Percentiles rank a stretch among this genome's conserved stretches.
Evolutionary conservation across 92 coral and sea anemone genomes (phyloP).

Genomic region (Porites rus): DNA sequence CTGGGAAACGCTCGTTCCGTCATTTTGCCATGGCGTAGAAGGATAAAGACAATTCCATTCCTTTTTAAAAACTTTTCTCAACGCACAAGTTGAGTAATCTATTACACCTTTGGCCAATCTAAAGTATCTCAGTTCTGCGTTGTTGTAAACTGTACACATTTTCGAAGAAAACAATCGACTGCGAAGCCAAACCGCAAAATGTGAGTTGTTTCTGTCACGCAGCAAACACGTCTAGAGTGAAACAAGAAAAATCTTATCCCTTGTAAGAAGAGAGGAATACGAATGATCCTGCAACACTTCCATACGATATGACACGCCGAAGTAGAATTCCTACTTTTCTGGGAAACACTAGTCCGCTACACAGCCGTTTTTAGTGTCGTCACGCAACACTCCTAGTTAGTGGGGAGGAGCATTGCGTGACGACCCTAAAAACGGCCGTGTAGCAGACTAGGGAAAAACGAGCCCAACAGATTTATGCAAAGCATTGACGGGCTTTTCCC

Average conservation of each 20-base stretch:
- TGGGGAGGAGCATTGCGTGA: too few species aligned
- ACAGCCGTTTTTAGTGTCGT: too few species aligned
- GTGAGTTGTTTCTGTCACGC: not conserved
- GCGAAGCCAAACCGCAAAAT: not conserved
- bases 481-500: too few species aligned
- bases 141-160: slow-evolving; percentile 41
- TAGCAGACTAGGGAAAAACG: too few species aligned
- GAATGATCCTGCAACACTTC: too few species aligned
- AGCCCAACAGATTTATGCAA: too few species aligned
- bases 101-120: slow-evolving; percentile 44
- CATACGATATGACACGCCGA: not conserved
- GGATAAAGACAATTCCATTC: slow-evolving; percentile 52
- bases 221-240: not conserved
- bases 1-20: slow-evolving; percentile 26
- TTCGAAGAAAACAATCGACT: not conserved
- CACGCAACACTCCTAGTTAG: too few species aligned
- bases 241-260: too few species aligned
- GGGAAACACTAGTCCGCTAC: too few species aligned
- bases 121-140: slow-evolving; percentile 46
- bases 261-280: too few species aligned
- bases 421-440: too few species aligned
- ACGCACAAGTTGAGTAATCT: slow-evolving; percentile 45
- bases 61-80: slow-evolving; percentile 31
- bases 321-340: not conserved
- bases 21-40: slow-evolving; percentile 43